Conservation (phyloP, 2,888 invertebrate species). For the Cylloceria caligata region DNA sequence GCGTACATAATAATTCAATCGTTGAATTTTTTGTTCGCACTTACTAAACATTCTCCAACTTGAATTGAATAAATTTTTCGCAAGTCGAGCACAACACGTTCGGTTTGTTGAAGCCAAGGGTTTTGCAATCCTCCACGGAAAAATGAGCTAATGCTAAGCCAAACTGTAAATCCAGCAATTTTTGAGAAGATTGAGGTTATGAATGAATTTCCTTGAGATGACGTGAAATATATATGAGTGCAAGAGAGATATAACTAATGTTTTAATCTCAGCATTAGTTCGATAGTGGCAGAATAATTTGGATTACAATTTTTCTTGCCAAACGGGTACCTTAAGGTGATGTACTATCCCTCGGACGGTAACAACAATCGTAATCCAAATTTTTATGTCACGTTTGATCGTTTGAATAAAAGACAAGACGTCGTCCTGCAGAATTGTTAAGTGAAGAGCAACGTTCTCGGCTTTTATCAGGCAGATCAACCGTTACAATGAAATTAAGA, state of each 20-base stretch:
- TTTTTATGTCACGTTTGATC: too few relatives aligned
- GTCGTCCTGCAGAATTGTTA: too few relatives aligned
- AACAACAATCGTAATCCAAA: too few relatives aligned
- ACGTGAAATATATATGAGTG: not conserved
- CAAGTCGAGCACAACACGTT: constrained; percentile 96
- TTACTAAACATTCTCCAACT: constrained; percentile 88
- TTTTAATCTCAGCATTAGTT: too few relatives aligned
- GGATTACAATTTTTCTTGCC: not conserved
- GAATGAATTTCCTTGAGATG: constrained; percentile 5
- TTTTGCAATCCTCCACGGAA: constrained; percentile 93
- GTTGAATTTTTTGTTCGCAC: constrained; percentile 67
- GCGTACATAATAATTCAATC: not conserved
- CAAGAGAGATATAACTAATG: not conserved
- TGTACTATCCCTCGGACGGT: too few relatives aligned
- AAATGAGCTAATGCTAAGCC: constrained; percentile 85
- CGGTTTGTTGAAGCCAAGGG: constrained; percentile 93
- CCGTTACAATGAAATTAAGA: too few relatives aligned
- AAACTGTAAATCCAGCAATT: constrained; percentile 61
- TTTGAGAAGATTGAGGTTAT: constrained; percentile 18
- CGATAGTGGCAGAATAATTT: not conserved
- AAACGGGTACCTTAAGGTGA: too few relatives aligned
- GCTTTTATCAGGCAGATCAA: too few relatives aligned
- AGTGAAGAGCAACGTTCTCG: too few relatives aligned
- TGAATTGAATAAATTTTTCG: constrained; percentile 92
- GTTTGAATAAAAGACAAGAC: too few relatives aligned